Evolutionary conservation across 1,140 invertebrate genomes (phyloP).

Genomic region (Ceratina australensis): DNA sequence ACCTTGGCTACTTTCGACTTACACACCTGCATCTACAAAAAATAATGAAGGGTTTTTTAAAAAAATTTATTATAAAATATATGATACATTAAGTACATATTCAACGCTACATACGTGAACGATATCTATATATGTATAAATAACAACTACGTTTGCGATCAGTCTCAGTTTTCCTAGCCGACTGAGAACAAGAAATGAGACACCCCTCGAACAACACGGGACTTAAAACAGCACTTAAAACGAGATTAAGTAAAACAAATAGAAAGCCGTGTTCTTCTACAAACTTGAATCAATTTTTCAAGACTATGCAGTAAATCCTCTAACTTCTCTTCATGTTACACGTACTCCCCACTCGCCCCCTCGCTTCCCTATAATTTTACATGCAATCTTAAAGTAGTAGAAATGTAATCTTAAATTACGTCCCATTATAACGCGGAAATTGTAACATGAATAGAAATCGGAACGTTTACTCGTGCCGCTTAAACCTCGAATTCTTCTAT

Average conservation of each 20-base stretch:
- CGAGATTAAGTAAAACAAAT: background rate
- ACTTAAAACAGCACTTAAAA: conserved; percentile 5
- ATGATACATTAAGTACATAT: conserved; percentile 73
- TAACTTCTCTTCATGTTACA: too few species aligned
- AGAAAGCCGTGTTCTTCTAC: background rate
- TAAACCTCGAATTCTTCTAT: conserved; percentile 24
- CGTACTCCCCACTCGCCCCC: too few species aligned
- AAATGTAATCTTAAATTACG: too few species aligned
- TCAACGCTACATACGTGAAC: conserved; percentile 67
- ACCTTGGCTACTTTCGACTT: too few species aligned
- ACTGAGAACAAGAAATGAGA: conserved; percentile 37
- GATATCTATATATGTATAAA: conserved; percentile 53
- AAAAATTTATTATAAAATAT: conserved; percentile 75
- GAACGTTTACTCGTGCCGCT: too few species aligned
- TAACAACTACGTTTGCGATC: conserved; percentile 55
- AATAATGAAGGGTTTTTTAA: conserved; percentile 38
- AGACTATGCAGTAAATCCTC: too few species aligned
- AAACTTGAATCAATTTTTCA: too few species aligned
- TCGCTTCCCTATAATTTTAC: conserved; percentile 5
- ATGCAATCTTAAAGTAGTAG: conserved; percentile 32
- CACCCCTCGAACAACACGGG: conserved; percentile 20
- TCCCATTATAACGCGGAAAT: background rate
- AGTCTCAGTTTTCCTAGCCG: conserved; percentile 26
- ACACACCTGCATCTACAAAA: background rate
- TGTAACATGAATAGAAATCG: background rate